Evolutionary conservation across 2,113 vertebrate genomes (phyloP).

Genomic region (Otolemur garnettii): DNA sequence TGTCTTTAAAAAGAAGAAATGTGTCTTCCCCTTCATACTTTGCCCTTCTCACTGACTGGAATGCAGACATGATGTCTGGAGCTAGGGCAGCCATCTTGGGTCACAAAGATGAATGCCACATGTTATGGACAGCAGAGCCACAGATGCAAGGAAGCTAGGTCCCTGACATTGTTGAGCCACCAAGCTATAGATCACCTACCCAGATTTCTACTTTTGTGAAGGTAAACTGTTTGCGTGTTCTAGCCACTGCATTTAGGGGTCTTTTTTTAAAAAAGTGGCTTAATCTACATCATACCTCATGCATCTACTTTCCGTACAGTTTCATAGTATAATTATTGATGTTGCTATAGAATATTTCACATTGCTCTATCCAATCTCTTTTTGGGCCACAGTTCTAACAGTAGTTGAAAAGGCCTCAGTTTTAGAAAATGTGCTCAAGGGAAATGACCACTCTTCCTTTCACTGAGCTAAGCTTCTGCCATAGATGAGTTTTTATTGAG

Average conservation of each 20-base stretch:
- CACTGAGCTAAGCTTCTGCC: neutral
- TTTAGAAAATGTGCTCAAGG: neutral
- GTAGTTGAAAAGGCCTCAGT: neutral
- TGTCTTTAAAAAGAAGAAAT: neutral
- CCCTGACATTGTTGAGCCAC: neutral
- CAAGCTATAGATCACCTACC: neutral
- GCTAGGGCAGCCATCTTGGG: neutral
- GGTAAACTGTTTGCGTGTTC: neutral
- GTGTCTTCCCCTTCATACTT: neutral
- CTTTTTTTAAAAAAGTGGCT: constrained; percentile 27
- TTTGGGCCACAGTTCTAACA: neutral
- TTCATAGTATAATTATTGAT: neutral
- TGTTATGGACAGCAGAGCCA: neutral
- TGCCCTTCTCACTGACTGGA: neutral
- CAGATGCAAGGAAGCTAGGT: neutral
- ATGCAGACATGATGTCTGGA: neutral
- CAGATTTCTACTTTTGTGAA: neutral
- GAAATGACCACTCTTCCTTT: neutral
- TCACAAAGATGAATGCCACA: neutral
- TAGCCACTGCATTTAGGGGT: neutral
- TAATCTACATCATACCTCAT: neutral
- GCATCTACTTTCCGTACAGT: neutral
- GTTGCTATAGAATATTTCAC: neutral
- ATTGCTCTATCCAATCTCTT: neutral
- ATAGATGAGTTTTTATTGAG: neutral